phyloP scores from a whole-genome alignment of 1,140 invertebrate genomes.

The Laodelphax striatellus region DNA sequence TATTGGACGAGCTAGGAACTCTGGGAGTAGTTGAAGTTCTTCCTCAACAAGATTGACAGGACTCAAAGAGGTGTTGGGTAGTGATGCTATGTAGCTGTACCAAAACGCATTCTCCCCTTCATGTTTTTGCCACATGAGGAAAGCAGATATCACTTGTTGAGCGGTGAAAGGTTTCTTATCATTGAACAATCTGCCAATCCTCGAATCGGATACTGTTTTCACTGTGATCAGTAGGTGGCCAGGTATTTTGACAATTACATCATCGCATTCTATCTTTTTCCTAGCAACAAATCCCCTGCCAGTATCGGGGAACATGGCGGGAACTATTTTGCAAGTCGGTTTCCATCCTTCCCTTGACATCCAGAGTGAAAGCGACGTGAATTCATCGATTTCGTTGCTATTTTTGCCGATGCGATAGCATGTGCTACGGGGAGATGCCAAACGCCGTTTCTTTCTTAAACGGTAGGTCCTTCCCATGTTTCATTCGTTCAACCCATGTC shows the following conservation, averaged over 20 bases:
- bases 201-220: slow-evolving; percentile 20
- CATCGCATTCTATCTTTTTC: slow-evolving; percentile 26
- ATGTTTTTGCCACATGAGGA: slow-evolving; percentile 30
- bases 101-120: slow-evolving; percentile 22
- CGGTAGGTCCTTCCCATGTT: slow-evolving; percentile 11
- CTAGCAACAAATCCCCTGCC: slow-evolving; percentile 36
- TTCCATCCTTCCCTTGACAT: slow-evolving; percentile 23
- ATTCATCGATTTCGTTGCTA: neutral
- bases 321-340: slow-evolving; percentile 16
- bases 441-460: neutral
- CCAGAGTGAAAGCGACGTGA: slow-evolving; percentile 21
- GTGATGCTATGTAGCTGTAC: slow-evolving; percentile 31
- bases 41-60: slow-evolving; percentile 23
- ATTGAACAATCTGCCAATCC: slow-evolving; percentile 18
- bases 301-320: slow-evolving; percentile 25
- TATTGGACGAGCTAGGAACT: slow-evolving; percentile 19
- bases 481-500: neutral
- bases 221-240: slow-evolving; percentile 32
- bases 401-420: neutral
- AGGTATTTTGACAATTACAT: slow-evolving; percentile 34
- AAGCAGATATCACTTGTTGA: slow-evolving; percentile 31
- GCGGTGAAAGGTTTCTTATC: slow-evolving; percentile 13
- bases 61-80: slow-evolving; percentile 32
- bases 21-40: slow-evolving; percentile 18
- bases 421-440: neutral